Conservation (phyloP, 2,888 invertebrate species). For the Campaea margaritaria region DNA sequence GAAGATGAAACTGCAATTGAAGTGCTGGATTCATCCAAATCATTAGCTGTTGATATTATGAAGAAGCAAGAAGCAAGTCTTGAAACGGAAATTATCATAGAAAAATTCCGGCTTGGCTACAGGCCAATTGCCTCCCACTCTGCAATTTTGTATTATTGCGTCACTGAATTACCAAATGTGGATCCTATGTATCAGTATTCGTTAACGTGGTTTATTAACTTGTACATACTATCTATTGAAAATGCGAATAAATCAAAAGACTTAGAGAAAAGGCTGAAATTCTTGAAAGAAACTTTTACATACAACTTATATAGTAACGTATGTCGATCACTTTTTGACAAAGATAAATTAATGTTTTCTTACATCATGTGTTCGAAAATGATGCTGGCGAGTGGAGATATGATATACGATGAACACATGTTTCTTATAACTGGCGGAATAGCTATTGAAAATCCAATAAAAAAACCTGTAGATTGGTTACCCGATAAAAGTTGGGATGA, state of each 20-base stretch:
- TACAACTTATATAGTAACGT: constrained; percentile 92
- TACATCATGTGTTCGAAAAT: constrained; percentile 91
- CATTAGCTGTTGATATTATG: constrained; percentile 91
- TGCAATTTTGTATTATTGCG: constrained; percentile 92
- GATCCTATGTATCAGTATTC: constrained; percentile 97
- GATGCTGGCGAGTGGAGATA: constrained; percentile 83
- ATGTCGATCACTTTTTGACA: constrained; percentile 92
- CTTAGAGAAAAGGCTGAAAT: constrained; percentile 88
- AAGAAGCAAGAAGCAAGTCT: constrained; percentile 92
- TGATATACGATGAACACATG: constrained; percentile 86
- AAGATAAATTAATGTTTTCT: constrained; percentile 93
- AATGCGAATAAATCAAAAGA: constrained; percentile 89
- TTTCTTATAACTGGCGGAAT: constrained; percentile 93
- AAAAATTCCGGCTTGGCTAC: constrained; percentile 90
- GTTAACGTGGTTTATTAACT: constrained; percentile 93
- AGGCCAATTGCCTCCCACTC: constrained; percentile 92
- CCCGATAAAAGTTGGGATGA: constrained; percentile 92
- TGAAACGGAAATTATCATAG: constrained; percentile 91
- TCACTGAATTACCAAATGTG: constrained; percentile 92
- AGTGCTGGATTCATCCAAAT: constrained; percentile 94
- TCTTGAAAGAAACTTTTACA: constrained; percentile 91
- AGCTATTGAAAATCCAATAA: constrained; percentile 86
- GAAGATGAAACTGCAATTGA: constrained; percentile 96
- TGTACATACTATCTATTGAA: constrained; percentile 91
- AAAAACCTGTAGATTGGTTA: constrained; percentile 90